A percentile compares a stretch with the other conserved stretches of the same genome.
These are phyloP conservation scores for Melospiza georgiana DNA, from an alignment of 2,113 vertebrate species.

Conservation along the genomic window DNA sequence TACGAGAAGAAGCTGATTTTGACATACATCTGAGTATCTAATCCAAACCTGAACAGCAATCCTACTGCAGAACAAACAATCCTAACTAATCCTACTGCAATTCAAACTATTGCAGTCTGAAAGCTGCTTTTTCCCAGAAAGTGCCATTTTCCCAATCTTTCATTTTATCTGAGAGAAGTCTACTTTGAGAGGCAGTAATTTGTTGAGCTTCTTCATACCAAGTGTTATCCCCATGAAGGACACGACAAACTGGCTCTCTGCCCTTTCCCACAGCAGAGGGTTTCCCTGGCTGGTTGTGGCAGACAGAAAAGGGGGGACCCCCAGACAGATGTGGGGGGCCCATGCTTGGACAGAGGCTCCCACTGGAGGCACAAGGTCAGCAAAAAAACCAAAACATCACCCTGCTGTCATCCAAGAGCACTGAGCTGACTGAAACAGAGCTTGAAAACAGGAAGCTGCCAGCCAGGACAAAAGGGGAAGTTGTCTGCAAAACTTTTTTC, in stretches of 20 bases:
- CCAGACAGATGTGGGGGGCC: neutral
- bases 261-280: neutral
- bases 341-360: rapidly evolving
- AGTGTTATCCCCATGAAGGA: neutral
- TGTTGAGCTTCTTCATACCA: neutral
- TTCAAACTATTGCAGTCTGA: neutral
- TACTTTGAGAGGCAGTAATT: neutral
- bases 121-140: neutral
- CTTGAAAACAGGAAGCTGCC: slow-evolving; percentile 20
- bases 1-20: neutral
- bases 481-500: neutral
- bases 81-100: neutral
- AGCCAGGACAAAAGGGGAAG: slow-evolving; percentile 10
- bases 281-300: rapidly evolving
- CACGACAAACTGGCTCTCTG: neutral
- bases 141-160: neutral
- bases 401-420: neutral
- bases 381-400: neutral
- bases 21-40: neutral
- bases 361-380: rapidly evolving
- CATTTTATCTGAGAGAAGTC: neutral
- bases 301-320: neutral
- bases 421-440: neutral
- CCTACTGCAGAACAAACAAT: neutral
- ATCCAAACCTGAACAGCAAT: neutral